Conservation (phyloP, 2,888 invertebrate species). For the Miltochrista miniata region DNA sequence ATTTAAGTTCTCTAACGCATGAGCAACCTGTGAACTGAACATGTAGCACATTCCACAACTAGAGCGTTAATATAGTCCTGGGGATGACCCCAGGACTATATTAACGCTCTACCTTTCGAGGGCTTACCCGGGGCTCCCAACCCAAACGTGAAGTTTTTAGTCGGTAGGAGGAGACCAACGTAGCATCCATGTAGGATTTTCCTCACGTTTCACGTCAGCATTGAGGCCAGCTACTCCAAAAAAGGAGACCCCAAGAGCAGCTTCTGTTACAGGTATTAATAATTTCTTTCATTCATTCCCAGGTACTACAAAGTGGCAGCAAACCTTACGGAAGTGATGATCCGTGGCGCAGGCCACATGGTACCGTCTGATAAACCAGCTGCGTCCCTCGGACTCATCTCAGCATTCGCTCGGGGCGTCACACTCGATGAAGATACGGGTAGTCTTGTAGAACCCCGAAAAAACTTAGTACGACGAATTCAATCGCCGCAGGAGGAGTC, state of each 20-base stretch:
- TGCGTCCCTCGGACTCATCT: slow-evolving; percentile 84
- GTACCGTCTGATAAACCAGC: slow-evolving; percentile 86
- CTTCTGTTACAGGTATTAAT: not conserved
- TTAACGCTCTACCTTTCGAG: too few relatives aligned
- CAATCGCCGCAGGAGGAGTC: slow-evolving; percentile 42
- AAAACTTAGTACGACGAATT: slow-evolving; percentile 55
- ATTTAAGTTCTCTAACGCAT: too few relatives aligned
- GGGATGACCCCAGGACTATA: too few relatives aligned
- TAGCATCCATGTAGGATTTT: too few relatives aligned
- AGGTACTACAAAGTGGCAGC: slow-evolving; percentile 83
- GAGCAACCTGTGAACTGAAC: too few relatives aligned
- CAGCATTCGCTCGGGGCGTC: slow-evolving; percentile 81
- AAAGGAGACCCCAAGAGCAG: not conserved
- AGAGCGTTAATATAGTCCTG: too few relatives aligned
- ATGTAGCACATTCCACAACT: too few relatives aligned
- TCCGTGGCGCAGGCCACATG: slow-evolving; percentile 87
- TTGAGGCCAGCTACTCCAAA: too few relatives aligned
- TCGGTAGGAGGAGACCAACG: too few relatives aligned
- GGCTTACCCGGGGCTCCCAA: too few relatives aligned
- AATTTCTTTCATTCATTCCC: not conserved
- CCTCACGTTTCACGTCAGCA: too few relatives aligned
- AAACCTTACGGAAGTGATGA: slow-evolving; percentile 84
- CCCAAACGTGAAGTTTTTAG: too few relatives aligned
- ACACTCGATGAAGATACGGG: slow-evolving; percentile 63
- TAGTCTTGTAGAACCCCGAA: slow-evolving; percentile 55